A percentile compares a stretch with the other conserved stretches of the same genome.
These are phyloP conservation scores for Gymnothorax reevesii DNA, from an alignment of 2,797 vertebrate genomes.

Conservation along the genomic window DNA sequence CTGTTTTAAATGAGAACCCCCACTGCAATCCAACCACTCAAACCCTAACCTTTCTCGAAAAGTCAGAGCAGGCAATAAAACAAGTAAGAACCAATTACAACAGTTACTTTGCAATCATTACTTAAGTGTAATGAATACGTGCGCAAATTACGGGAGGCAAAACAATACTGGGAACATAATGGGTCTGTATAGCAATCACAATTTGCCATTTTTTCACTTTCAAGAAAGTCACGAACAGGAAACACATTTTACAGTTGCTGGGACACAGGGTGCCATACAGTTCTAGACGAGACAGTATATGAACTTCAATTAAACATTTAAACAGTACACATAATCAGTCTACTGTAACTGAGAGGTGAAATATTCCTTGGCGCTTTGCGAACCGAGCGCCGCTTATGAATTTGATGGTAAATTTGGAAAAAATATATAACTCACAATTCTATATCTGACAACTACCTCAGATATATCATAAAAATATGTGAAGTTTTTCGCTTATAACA, in stretches of 20 bases:
- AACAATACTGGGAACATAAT: not conserved
- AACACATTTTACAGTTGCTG: not conserved
- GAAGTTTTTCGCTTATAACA: not conserved
- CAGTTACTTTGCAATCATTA: not conserved
- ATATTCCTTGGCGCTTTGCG: not conserved
- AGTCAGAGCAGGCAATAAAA: not conserved
- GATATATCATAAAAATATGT: not conserved
- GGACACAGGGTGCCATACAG: not conserved
- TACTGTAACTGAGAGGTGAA: not conserved
- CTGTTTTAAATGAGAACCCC: not conserved
- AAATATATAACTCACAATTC: not conserved
- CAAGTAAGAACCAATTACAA: not conserved
- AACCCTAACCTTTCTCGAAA: not conserved
- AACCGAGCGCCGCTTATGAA: not conserved
- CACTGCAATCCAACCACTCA: not conserved
- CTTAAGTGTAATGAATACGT: constrained; percentile 6
- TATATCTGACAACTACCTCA: not conserved
- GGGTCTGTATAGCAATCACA: not conserved
- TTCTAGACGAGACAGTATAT: not conserved
- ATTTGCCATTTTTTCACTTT: not conserved
- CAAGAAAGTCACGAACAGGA: not conserved
- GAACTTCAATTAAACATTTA: not conserved
- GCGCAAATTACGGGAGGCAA: not conserved
- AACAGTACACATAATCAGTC: not conserved
- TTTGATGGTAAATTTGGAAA: not conserved